phyloP scores from a whole-genome alignment of 2,113 vertebrate genomes.

The Chlorodrepanis virens region DNA sequence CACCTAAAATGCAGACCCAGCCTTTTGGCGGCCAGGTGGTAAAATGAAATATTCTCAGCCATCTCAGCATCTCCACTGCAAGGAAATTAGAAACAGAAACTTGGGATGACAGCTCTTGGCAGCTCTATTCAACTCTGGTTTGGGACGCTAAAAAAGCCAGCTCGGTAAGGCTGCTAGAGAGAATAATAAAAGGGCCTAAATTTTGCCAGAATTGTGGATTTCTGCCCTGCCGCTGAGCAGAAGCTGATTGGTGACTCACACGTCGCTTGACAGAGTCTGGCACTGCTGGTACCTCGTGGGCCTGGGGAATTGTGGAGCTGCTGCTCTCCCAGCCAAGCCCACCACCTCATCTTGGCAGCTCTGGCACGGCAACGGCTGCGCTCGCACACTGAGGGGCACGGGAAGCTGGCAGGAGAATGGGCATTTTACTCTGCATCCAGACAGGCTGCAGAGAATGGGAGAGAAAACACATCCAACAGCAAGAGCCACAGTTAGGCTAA shows the following conservation, averaged over 20 bases:
- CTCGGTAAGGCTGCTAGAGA: slow-evolving; percentile 22
- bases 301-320: not conserved
- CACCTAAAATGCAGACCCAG: slow-evolving; percentile 36
- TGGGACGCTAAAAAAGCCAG: slow-evolving; percentile 17
- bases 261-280: slow-evolving; percentile 9
- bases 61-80: slow-evolving; percentile 52
- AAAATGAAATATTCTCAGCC: slow-evolving; percentile 38
- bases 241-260: slow-evolving; percentile 58
- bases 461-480: not conserved
- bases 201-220: slow-evolving; percentile 51
- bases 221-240: not conserved
- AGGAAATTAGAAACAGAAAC: slow-evolving; percentile 62
- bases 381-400: not conserved
- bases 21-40: slow-evolving; percentile 35
- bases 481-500: not conserved
- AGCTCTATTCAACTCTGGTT: not conserved
- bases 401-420: not conserved
- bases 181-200: slow-evolving; percentile 23
- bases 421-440: not conserved
- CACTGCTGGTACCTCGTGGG: not conserved
- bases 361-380: rapidly evolving
- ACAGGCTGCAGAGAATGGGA: not conserved
- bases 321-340: not conserved
- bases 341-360: not conserved
- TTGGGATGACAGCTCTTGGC: slow-evolving; percentile 47